Evolutionary conservation across 2,797 vertebrate genomes (phyloP), one percentile per base, ranked within the genome.

Genomic region (Pseudopleuronectes americanus): DNA sequence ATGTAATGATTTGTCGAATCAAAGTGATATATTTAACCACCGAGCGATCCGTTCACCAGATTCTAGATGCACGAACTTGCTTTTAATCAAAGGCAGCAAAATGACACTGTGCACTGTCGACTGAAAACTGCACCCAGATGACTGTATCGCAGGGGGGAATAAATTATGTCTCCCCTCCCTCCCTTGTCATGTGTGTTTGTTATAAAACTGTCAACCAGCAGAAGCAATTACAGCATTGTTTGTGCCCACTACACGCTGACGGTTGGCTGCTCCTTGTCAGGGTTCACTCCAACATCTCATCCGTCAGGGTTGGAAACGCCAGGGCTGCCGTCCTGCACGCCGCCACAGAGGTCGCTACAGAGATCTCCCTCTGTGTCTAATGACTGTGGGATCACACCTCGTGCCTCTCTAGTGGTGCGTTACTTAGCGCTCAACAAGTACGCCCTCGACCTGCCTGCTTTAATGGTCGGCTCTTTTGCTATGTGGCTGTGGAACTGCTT

Each of bases 131-230:
- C 65, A 63, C 72, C 66, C 51, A 28, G 56, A 85, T 71, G 71
- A 77, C 69, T 80, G 64, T 75, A 81, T 84, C 60, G 3, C 68
- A 54, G 47, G 61, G 7, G 26, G 66, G 81, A 76, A 87, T 79
- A 87, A 83, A 88, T 84, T 17, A 82, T 23, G 31, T 60, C 33
- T 60, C 36, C 57, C 28, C 28, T 68, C 62, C 68, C 67, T 71
- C 58, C 24, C 55, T 72, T 43, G 47, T 83, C 83, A 81, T 64
- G 51, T 77, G 75, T 87, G 84, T 89, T 87, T 79, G 72, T 79
- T 70, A 81, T 87, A 85, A 89, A 92, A 80, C 68, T 84, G 88
- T 92, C 89, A 84, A 68, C 63, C 57, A 38, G 76, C 52, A 43
- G 74, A 89, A 64, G 78, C 80, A 90, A 86, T 91, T 89, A 88